These are phyloP conservation scores for Hirundichthys speculiger DNA, from an alignment of 2,113 vertebrate genomes.

Conservation along the genomic window DNA sequence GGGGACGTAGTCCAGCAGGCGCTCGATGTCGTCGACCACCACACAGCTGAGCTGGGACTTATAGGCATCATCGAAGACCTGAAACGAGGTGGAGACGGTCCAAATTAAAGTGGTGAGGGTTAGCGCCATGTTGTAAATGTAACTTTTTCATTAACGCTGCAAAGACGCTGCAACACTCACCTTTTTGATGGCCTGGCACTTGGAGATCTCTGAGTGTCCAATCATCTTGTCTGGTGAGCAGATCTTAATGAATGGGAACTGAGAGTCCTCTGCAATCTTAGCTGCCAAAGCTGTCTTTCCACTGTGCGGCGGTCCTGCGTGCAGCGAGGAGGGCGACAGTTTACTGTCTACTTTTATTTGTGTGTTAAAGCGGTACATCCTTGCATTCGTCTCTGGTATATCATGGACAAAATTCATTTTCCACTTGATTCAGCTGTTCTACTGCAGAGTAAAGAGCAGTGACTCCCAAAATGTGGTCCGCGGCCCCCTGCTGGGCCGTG, in stretches of 20 bases:
- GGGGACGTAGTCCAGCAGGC: conserved; percentile 95
- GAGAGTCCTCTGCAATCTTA: conserved; percentile 94
- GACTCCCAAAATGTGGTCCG: no score
- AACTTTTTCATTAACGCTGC: background rate
- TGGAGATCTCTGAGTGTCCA: conserved; percentile 94
- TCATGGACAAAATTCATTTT: no score
- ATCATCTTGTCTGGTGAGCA: conserved; percentile 99
- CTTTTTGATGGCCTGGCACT: conserved; percentile 99
- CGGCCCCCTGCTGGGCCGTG: no score
- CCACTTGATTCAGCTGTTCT: no score
- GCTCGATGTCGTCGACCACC: conserved; percentile 96
- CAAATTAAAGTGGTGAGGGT: background rate
- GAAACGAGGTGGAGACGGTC: background rate
- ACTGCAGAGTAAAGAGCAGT: no score
- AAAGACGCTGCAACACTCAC: conserved; percentile 67
- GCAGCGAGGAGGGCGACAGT: background rate
- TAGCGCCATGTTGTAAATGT: background rate
- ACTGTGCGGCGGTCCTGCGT: conserved; percentile 91
- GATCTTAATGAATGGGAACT: conserved; percentile 99
- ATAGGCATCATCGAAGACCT: conserved; percentile 98
- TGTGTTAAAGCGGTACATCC: background rate
- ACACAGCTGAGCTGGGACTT: conserved; percentile 99
- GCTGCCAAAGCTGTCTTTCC: conserved; percentile 96
- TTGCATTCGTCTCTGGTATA: no score
- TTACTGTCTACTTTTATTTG: background rate